Percentiles rank a stretch among this genome's conserved stretches.
phyloP scores from a whole-genome alignment of 2,797 vertebrate species.

The Pyrocephalus nanus region DNA sequence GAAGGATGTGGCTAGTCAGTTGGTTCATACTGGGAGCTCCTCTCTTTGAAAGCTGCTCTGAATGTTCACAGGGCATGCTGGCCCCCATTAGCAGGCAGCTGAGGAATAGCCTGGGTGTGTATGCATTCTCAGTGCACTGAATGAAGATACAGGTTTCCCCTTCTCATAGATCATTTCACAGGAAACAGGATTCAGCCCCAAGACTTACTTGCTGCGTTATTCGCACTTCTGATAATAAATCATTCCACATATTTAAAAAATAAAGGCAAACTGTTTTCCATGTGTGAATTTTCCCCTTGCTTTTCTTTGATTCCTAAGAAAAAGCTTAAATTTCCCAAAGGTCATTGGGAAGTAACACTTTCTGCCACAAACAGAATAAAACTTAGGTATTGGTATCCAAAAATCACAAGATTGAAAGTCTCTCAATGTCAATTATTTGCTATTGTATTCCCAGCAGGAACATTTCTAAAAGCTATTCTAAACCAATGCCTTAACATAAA shows the following conservation, averaged over 20 bases:
- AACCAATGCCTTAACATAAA: neutral
- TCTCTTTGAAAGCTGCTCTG: slow-evolving; percentile 5
- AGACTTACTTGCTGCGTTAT: slow-evolving; percentile 21
- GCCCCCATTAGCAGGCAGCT: slow-evolving; percentile 16
- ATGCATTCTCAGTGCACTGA: neutral
- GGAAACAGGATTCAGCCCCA: slow-evolving; percentile 26
- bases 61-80: neutral
- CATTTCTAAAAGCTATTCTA: neutral
- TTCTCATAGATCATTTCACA: slow-evolving; percentile 37
- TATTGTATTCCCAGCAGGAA: neutral
- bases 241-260: slow-evolving; percentile 37
- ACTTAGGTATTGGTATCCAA: neutral
- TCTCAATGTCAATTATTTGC: neutral
- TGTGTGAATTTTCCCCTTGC: slow-evolving; percentile 7
- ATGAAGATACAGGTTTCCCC: slow-evolving; percentile 8
- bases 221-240: slow-evolving; percentile 19
- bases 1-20: slow-evolving; percentile 26
- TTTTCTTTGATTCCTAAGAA: neutral
- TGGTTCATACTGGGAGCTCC: neutral
- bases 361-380: neutral
- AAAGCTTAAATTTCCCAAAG: slow-evolving; percentile 15
- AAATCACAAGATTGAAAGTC: neutral
- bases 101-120: neutral
- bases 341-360: neutral
- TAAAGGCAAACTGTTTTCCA: slow-evolving; percentile 18